phyloP scores from a whole-genome alignment of 2,797 vertebrate genomes.

The Chanos chanos region DNA sequence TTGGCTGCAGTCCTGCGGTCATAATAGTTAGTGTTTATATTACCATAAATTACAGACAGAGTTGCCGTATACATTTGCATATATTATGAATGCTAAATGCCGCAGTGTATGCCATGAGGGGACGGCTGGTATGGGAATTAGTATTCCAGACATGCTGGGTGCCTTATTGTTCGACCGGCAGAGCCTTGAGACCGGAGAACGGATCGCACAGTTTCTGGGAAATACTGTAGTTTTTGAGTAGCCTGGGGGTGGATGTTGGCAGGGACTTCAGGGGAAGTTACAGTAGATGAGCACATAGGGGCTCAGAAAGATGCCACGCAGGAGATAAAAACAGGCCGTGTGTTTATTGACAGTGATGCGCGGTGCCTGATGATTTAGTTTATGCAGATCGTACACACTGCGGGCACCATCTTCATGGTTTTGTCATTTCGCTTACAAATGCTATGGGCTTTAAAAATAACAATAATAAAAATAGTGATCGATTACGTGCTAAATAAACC shows the following conservation, averaged over 20 bases:
- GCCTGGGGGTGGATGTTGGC: background rate
- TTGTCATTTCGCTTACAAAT: too few species aligned
- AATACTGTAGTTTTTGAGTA: background rate
- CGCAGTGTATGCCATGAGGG: conserved; percentile 42
- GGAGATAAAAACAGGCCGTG: too few species aligned
- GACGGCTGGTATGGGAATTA: conserved; percentile 40
- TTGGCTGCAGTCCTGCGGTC: conserved; percentile 19
- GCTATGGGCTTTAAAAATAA: too few species aligned
- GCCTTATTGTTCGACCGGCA: conserved; percentile 29
- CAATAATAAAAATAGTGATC: too few species aligned
- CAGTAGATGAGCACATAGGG: background rate
- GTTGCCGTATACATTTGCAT: conserved; percentile 51
- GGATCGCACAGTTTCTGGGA: conserved; percentile 9
- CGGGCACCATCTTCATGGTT: too few species aligned
- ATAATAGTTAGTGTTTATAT: conserved; percentile 34
- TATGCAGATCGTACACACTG: too few species aligned
- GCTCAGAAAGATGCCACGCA: too few species aligned
- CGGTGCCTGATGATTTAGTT: too few species aligned
- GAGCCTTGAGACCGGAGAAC: conserved; percentile 7
- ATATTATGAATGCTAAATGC: conserved; percentile 44
- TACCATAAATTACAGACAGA: conserved; percentile 44
- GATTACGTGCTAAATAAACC: too few species aligned
- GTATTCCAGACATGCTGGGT: conserved; percentile 53
- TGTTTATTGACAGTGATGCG: too few species aligned
- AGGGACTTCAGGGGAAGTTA: background rate